These are phyloP conservation scores for Trinectes maculatus DNA, from an alignment of 2,113 vertebrate species.

Conservation along the genomic window DNA sequence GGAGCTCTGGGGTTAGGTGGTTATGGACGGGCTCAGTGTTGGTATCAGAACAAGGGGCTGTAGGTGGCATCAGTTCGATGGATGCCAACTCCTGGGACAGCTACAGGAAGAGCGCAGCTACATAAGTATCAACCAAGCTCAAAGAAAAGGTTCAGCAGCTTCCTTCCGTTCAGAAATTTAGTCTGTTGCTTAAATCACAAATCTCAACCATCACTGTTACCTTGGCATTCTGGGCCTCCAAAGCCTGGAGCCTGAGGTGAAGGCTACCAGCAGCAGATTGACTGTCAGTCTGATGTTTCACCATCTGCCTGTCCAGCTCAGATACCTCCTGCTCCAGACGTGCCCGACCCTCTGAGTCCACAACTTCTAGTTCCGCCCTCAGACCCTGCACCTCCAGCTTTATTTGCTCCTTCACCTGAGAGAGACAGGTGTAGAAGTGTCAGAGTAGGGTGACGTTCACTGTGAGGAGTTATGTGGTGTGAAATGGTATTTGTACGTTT, in stretches of 20 bases:
- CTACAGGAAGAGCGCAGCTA: constrained; percentile 32
- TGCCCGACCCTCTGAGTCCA: constrained; percentile 4
- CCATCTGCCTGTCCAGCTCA: constrained; percentile 40
- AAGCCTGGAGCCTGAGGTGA: constrained; percentile 41
- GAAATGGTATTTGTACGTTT: no score
- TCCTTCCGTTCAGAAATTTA: no score
- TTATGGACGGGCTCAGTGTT: neutral
- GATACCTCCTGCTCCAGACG: constrained; percentile 50
- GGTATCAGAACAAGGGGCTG: constrained; percentile 36
- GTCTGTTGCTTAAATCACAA: neutral
- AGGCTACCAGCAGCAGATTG: constrained; percentile 28
- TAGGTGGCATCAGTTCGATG: constrained; percentile 39
- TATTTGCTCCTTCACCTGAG: constrained; percentile 54
- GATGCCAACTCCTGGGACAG: constrained; percentile 59
- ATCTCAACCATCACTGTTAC: constrained; percentile 24
- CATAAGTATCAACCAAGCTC: rapidly evolving
- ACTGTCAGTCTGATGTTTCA: constrained; percentile 35
- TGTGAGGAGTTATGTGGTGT: no score
- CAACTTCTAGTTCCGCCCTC: constrained; percentile 30
- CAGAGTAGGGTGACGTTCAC: neutral
- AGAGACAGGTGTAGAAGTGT: neutral
- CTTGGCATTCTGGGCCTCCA: constrained; percentile 66
- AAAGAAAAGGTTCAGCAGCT: neutral
- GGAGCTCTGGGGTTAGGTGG: constrained; percentile 72
- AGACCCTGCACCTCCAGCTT: constrained; percentile 53